Percentiles rank a stretch among this genome's conserved stretches.
These are phyloP conservation scores for Tautogolabrus adspersus DNA, from an alignment of 2,113 vertebrate genomes.

Conservation along the genomic window DNA sequence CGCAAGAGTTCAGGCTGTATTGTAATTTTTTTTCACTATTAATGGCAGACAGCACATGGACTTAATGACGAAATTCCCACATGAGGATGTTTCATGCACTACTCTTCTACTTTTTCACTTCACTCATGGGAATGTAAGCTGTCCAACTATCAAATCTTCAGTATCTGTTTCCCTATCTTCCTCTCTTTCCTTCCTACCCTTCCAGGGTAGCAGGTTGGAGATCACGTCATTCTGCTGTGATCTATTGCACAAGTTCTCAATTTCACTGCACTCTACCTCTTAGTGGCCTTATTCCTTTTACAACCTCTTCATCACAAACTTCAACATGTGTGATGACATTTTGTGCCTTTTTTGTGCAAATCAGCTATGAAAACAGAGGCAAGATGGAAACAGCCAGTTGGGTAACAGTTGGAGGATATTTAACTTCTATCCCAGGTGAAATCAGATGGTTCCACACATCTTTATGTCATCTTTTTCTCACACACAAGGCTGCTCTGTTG, in stretches of 20 bases:
- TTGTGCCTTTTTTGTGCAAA: not conserved
- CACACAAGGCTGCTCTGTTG: no score
- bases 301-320: slow-evolving; percentile 27
- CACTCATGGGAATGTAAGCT: not conserved
- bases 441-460: no score
- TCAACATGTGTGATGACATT: slow-evolving; percentile 30
- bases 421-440: no score
- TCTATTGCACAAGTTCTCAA: slow-evolving; percentile 39
- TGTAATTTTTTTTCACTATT: slow-evolving; percentile 25
- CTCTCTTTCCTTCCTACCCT: slow-evolving; percentile 10
- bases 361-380: slow-evolving; percentile 4
- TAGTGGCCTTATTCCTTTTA: slow-evolving; percentile 15
- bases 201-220: not conserved
- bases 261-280: not conserved
- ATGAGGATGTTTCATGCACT: slow-evolving; percentile 11
- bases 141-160: not conserved
- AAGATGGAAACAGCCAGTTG: no score
- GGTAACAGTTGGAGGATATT: no score
- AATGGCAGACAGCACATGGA: slow-evolving; percentile 15
- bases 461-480: no score
- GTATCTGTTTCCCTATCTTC: not conserved
- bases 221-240: not conserved
- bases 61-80: slow-evolving; percentile 32
- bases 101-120: not conserved
- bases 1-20: slow-evolving; percentile 18